phyloP scores from a whole-genome alignment of 1,140 invertebrate genomes.

The Drosophila guanche region DNA sequence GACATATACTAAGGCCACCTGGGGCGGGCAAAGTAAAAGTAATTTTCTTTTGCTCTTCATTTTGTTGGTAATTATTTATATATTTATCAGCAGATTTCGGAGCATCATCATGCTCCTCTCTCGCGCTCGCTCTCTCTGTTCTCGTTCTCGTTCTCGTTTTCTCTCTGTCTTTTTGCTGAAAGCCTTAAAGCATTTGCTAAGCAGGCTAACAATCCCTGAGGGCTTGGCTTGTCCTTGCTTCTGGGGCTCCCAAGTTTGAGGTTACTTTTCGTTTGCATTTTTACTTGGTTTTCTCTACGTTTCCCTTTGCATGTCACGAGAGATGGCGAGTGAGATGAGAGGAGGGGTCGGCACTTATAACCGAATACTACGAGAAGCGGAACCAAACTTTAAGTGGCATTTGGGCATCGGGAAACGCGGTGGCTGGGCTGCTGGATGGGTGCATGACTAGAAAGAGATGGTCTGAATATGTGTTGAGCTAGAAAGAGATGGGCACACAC shows the following conservation, averaged over 20 bases:
- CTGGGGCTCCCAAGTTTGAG: too few species aligned
- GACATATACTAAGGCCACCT: background rate
- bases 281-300: too few species aligned
- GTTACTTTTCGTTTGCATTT: too few species aligned
- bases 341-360: too few species aligned
- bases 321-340: too few species aligned
- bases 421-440: background rate
- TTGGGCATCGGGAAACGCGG: too few species aligned
- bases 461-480: conserved; percentile 8
- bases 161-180: background rate
- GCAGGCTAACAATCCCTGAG: too few species aligned
- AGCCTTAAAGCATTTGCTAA: too few species aligned
- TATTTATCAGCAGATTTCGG: conserved; percentile 73
- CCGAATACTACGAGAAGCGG: too few species aligned
- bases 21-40: conserved; percentile 15
- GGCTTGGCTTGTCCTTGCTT: too few species aligned
- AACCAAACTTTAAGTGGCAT: too few species aligned
- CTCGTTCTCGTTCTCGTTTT: background rate
- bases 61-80: conserved; percentile 54
- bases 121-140: conserved; percentile 5
- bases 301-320: too few species aligned
- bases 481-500: conserved; percentile 2
- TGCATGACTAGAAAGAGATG: conserved; percentile 26
- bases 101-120: conserved; percentile 49
- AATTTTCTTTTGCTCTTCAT: conserved; percentile 2